Evolutionary conservation across 2,113 vertebrate species (phyloP), one percentile per base, ranked within the genome.

Genomic region (Oncorhynchus masou): DNA sequence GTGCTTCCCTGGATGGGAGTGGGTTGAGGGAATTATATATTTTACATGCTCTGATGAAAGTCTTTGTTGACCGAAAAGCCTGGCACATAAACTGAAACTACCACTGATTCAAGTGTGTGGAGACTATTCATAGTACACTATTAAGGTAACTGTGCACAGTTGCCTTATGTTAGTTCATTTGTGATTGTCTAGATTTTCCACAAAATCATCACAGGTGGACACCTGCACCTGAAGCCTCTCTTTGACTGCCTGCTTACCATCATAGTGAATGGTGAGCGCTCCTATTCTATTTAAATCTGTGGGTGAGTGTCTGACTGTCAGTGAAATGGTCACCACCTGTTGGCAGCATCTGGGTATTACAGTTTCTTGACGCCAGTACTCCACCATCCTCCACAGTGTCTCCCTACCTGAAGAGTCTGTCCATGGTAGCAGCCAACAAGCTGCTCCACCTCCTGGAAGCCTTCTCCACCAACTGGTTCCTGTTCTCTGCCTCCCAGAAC

Each of bases 231-330:
- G 59, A 96, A 98, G 89, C 96, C 98, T 8, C 94, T 99, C 70
- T 99, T 97, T 0, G 97, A 99, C 86, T 99, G 97, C 83, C 93
- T 99, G 89, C 97, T 99, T 79, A 99, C 98, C 22, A 93, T 99
- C 13, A 85, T 98, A 45, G 98, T 99, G 67, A 99, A 99, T 2
- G 96, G 98, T 99, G 92, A 90, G 94, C 73, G 0, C 39, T 6
- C 15, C 39, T 45, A 45, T 45, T 45, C 39, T 45, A 45, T 45
- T 45, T 45, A 11, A 45, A 45, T 45, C 9, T 45, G 39, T 45
- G 39, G 39, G 0, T 22, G 6, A 39, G 31, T 48, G n/a, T 15
- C 13, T 72, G 34, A 39, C 39, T 45, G 39, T 45, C 39, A 12
- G 39, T 11, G 9, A 45, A 4, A 34, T 2, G 20, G 54, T 5